Evolutionary conservation across 2,888 invertebrate genomes (phyloP), one percentile per base, ranked within the genome.

Genomic region (Chesias legatella): DNA sequence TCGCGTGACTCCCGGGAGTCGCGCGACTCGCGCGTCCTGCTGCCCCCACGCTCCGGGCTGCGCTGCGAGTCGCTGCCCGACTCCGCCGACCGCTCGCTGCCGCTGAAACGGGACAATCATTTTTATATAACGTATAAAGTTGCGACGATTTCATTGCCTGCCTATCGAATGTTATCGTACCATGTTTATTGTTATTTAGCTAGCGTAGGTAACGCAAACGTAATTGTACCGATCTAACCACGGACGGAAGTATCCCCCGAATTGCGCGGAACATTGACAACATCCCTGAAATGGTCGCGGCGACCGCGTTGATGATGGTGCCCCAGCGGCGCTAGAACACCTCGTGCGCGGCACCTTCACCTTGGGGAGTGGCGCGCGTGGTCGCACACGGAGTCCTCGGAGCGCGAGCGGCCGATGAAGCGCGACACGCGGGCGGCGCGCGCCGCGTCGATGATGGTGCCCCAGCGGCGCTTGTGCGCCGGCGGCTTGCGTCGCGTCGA

Each of bases 391-490:
- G 95, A 96, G 75, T 96, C 96, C 78, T 96, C 95, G 1, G 95
- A 95, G 51, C 86, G 71, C 30, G 93, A 93, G 55, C 94, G 90
- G 20, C 95, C 95, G 53, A 95, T 93, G 62, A 96, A 90, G 50
- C 94, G 90, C 13, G 94, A 93, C 32, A 95, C 94, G 61, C 93
- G 91, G 17, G 94, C 95, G 46, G 93, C 92, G 66, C 94, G 94
- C 26, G 96, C 95, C 29, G 96, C 95, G 72, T 96, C 95, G 69
- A 96, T 95, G 47, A 96, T 88, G 25, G 95, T 95, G 47, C 94
- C 94, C 94, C 94, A 94, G 60, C 93, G 91, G 22, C 94, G 91
- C 77, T 94, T 94, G 77, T 94, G 93, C 6, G 92, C 89, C 17
- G 90, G 81, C 36, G 75, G 73, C 67, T 77, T 78, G 67, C 82